These are phyloP conservation scores for Leptobrachium leishanense DNA, from an alignment of 2,113 vertebrate genomes.

Conservation along the genomic window DNA sequence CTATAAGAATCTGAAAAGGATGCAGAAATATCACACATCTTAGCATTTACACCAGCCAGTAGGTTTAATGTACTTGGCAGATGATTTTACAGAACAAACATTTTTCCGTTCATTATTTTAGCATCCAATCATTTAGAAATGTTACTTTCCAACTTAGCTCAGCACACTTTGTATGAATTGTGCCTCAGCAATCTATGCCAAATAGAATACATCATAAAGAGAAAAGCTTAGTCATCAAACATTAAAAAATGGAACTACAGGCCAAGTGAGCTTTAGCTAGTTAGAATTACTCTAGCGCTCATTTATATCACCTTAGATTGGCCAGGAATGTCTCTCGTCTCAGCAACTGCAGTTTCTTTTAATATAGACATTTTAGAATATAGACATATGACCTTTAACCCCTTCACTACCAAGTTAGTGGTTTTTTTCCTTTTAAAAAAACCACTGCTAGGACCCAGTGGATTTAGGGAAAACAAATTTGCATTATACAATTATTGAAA, in stretches of 20 bases:
- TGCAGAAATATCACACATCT: not conserved
- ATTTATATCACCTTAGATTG: not conserved
- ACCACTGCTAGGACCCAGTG: too few species aligned
- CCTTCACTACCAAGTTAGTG: too few species aligned
- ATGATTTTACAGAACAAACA: slow-evolving; percentile 60
- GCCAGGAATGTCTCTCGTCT: too few species aligned
- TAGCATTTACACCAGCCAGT: not conserved
- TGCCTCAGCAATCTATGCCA: slow-evolving; percentile 61
- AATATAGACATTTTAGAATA: too few species aligned
- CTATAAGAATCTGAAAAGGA: not conserved
- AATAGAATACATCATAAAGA: slow-evolving; percentile 60
- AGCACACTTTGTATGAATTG: slow-evolving; percentile 66
- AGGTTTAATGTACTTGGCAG: slow-evolving; percentile 1
- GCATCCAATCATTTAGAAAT: slow-evolving; percentile 66
- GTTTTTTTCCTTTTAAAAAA: too few species aligned
- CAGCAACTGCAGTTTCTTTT: too few species aligned
- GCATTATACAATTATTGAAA: too few species aligned
- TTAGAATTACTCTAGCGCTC: not conserved
- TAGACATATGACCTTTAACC: too few species aligned
- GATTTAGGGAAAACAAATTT: too few species aligned
- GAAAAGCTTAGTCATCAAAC: slow-evolving; percentile 65
- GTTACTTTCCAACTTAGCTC: slow-evolving; percentile 65
- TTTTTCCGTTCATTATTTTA: slow-evolving; percentile 63
- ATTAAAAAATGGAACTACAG: slow-evolving; percentile 62
- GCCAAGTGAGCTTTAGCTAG: not conserved